These are phyloP conservation scores for Nannospalax galili DNA, from an alignment of 2,113 vertebrate genomes.

Conservation along the genomic window DNA sequence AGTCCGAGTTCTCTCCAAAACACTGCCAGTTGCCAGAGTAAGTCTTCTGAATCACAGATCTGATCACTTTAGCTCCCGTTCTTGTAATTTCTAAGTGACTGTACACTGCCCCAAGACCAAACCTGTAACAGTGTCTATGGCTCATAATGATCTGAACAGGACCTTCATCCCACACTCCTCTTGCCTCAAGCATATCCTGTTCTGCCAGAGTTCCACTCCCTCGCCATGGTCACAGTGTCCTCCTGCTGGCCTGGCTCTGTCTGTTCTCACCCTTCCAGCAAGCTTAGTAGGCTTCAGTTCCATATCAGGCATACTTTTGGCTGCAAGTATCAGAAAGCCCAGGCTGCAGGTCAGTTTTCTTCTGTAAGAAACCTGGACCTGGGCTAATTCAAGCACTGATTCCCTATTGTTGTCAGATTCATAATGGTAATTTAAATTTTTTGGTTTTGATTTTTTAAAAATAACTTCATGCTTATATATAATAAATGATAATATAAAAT, in stretches of 20 bases:
- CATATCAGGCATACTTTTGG: conserved; percentile 18
- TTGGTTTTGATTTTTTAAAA: neutral
- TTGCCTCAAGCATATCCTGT: neutral
- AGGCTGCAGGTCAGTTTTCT: conserved; percentile 16
- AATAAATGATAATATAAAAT: too few species aligned
- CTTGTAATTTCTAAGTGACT: neutral
- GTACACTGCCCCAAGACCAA: neutral
- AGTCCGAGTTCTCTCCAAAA: neutral
- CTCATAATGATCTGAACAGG: neutral
- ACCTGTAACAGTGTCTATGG: neutral
- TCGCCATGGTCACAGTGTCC: neutral
- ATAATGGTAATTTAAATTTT: neutral
- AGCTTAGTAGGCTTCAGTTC: neutral
- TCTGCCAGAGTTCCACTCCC: neutral
- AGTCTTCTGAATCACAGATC: conserved; percentile 24
- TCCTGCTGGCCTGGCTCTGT: neutral
- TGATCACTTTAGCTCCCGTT: neutral
- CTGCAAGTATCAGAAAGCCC: neutral
- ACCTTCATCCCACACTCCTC: neutral
- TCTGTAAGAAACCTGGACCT: neutral
- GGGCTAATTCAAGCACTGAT: neutral
- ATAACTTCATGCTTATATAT: neutral
- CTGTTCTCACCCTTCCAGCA: neutral
- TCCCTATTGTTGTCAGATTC: neutral
- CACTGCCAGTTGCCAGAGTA: neutral